Base-by-base conservation (phyloP, 2,797 vertebrate species). In the Leptodactylus fallax region DNA sequence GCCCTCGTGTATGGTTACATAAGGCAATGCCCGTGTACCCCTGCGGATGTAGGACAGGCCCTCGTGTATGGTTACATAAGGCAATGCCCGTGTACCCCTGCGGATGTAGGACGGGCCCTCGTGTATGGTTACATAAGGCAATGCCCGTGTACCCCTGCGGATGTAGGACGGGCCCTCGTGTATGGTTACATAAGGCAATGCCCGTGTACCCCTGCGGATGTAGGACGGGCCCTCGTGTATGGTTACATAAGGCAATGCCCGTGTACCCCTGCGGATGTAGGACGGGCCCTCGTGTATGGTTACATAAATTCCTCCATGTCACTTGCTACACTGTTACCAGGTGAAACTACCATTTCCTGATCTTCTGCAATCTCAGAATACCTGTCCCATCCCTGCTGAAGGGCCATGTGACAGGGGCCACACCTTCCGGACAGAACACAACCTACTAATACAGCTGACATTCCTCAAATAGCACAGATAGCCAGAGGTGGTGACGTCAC, bases 311-410 rank as follows among this genome's bases (percentile, higher is more conserved):
- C 11, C 17, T 45, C 74, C 47, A 2, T 47, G 25, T 27, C 4
- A 36, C 36, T 36, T 36, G 49, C 17, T 23, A 23, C n/a, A 61
- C 10, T 65, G 12, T 77, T 51, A 27, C 61, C 60, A 56, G 45
- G 4, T 65, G 76, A 85, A 85, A 79, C 76, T 79, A 45, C 36
- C 16, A 79, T 51, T 67, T 79, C 76, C 76, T 77, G 60, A 63
- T 85, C 61, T 85, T 45, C 76, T 78, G 49, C 76, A 85, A 53
- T 85, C 60, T 36, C 47, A 9, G 51, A 79, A 79, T 85, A 79
- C 76, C 76, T 79, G 72, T 78, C 71, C 60, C 23, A n/a, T 23
- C 60, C 76, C 76, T 19, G 49, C 12, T 23, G 45, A 16, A n/a
- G 77, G 55, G 23, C 25, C 36, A 1, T 3, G 60, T 81, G 51